Percentiles rank a stretch among this genome's conserved stretches.
Evolutionary conservation across 2,113 vertebrate genomes (phyloP).

Genomic region (Anolis carolinensis): DNA sequence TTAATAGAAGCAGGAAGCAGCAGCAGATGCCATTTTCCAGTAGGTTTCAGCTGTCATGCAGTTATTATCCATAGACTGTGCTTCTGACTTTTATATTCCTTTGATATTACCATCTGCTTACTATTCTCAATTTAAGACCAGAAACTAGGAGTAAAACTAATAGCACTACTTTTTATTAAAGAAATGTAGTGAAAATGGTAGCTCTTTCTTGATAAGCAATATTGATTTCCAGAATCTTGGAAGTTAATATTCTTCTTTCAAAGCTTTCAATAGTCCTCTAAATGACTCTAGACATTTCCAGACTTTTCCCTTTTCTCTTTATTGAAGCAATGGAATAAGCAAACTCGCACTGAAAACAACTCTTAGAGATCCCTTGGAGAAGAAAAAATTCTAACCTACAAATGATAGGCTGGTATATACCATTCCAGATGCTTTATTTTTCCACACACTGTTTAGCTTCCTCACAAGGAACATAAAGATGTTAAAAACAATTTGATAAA

Average conservation of each 20-base stretch:
- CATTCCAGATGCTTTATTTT: accelerated
- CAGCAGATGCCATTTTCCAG: neutral
- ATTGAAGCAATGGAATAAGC: neutral
- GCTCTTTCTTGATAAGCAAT: neutral
- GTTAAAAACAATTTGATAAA: constrained; percentile 42
- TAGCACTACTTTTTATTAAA: neutral
- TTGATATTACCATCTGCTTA: constrained; percentile 24
- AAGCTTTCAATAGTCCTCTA: neutral
- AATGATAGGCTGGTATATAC: neutral
- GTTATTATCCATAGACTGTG: neutral
- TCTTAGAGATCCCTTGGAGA: neutral
- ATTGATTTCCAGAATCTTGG: constrained; percentile 6
- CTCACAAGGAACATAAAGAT: constrained; percentile 37
- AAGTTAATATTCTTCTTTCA: constrained; percentile 3
- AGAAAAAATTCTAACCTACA: neutral
- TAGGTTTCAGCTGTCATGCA: neutral
- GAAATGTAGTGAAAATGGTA: constrained; percentile 8
- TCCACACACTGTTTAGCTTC: constrained; percentile 26
- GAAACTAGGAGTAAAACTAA: constrained; percentile 1
- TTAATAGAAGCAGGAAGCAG: neutral
- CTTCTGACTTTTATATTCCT: accelerated
- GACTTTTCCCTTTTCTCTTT: constrained; percentile 1
- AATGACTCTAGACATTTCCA: neutral
- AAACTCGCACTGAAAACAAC: neutral
- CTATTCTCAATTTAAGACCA: constrained; percentile 17